phyloP scores from a whole-genome alignment of 2,113 vertebrate genomes.

The Ramphastos sulfuratus region DNA sequence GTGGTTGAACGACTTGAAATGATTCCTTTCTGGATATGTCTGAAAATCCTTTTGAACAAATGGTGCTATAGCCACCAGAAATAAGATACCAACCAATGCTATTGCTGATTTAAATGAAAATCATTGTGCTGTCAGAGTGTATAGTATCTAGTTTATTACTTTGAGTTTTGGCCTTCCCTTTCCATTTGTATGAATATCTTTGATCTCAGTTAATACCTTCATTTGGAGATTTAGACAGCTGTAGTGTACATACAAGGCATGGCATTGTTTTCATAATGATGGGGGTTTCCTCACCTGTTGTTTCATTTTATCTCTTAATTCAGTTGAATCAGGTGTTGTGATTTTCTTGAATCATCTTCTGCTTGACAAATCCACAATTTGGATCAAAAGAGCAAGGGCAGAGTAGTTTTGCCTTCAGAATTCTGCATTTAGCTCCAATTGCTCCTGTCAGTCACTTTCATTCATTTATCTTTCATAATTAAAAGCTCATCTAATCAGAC shows the following conservation, averaged over 20 bases:
- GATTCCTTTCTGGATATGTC: not conserved
- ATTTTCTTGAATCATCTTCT: constrained; percentile 16
- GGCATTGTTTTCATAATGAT: constrained; percentile 43
- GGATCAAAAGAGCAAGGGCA: constrained; percentile 7
- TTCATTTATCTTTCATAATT: not conserved
- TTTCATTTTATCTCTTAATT: constrained; percentile 10
- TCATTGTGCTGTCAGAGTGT: constrained; percentile 28
- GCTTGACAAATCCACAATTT: not conserved
- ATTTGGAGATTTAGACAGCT: constrained; percentile 45
- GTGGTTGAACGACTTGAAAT: not conserved
- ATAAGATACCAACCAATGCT: not conserved
- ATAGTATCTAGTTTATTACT: not conserved
- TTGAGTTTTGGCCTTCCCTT: constrained; percentile 2
- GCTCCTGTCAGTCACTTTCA: not conserved
- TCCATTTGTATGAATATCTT: constrained; percentile 25
- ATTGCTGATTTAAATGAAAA: not conserved
- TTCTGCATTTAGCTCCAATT: not conserved
- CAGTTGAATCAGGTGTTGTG: constrained; percentile 21
- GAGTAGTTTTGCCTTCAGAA: not conserved
- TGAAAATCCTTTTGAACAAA: constrained; percentile 25
- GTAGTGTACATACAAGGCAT: constrained; percentile 13
- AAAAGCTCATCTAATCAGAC: not conserved
- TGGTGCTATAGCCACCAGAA: not conserved
- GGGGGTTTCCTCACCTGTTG: constrained; percentile 29
- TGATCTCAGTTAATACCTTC: constrained; percentile 55